These are phyloP conservation scores for Rhingia campestris DNA, from an alignment of 2,888 invertebrate genomes.

Conservation along the genomic window DNA sequence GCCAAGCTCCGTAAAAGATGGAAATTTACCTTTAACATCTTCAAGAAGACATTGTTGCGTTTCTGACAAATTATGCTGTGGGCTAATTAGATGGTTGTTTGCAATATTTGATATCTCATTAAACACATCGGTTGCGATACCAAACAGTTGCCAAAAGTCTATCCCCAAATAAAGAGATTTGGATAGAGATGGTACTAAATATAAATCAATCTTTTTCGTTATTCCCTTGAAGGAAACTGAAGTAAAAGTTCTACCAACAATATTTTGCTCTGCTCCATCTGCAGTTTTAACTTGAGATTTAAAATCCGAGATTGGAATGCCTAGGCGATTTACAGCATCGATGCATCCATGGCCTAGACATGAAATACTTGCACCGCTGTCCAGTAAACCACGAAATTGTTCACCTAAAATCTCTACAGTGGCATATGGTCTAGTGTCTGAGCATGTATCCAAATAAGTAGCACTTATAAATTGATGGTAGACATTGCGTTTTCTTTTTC, in stretches of 20 bases:
- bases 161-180: constrained; percentile 51
- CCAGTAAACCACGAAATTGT: background rate
- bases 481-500: background rate
- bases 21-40: constrained; percentile 11
- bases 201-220: background rate
- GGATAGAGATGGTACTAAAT: constrained; percentile 41
- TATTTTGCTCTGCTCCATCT: background rate
- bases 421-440: background rate
- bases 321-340: background rate
- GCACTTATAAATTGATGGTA: background rate
- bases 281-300: background rate
- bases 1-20: no score
- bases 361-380: background rate
- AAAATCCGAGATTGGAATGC: background rate
- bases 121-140: no score
- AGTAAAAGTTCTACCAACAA: background rate
- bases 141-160: no score
- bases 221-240: background rate
- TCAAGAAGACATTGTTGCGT: constrained; percentile 67
- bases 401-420: background rate
- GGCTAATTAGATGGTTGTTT: no score
- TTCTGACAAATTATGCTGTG: no score
- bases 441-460: background rate
- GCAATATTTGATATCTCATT: no score
- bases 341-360: background rate